Evolutionary conservation across 2,797 vertebrate species (phyloP), one percentile per base, ranked within the genome.

Genomic region (Telmatherina bonti): DNA sequence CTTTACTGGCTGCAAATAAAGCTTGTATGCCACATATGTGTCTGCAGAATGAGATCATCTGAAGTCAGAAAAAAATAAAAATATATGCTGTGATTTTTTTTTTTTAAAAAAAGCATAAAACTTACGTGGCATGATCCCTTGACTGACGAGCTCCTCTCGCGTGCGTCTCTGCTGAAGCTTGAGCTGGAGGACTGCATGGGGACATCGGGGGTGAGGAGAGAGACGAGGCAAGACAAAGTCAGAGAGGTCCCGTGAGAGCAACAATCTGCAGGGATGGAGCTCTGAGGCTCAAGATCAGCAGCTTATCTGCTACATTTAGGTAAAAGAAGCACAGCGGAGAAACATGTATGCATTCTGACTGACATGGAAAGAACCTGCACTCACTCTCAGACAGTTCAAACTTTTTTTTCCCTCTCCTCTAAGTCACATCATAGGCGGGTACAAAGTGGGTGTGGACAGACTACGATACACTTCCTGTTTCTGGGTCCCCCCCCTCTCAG

Each of bases 111-210:
- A 7, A 73, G 62, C 20, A 6, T 36, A 12, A 36, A 76, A 97
- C 97, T 99, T 95, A 99, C 97, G 97, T 88, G 97, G 97, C 97
- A 99, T 99, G 97, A 99, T 99, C 95, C 97, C 97, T 94, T 98
- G 97, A 93, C 96, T 98, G 94, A 98, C 97, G 92, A 99, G 94
- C 84, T 99, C 97, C 90, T 99, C 97, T 77, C 97, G 94, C 0
- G 97, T 99, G 81, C 97, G 95, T 89, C 97, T 96, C 94, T 99
- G 97, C 93, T 99, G 97, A 91, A 99, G 96, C 93, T 97, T 99
- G 94, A 99, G 95, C 94, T 99, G 97, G 89, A 99, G 95, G 79
- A 98, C 97, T 99, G 96, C 92, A 93, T 94, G 91, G 75, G 89
- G 91, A 90, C 82, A 90, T 85, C 77, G 67, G 76, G 76, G 79